Base-by-base conservation (phyloP, 2,113 vertebrate genomes). In the Numida meleagris region DNA sequence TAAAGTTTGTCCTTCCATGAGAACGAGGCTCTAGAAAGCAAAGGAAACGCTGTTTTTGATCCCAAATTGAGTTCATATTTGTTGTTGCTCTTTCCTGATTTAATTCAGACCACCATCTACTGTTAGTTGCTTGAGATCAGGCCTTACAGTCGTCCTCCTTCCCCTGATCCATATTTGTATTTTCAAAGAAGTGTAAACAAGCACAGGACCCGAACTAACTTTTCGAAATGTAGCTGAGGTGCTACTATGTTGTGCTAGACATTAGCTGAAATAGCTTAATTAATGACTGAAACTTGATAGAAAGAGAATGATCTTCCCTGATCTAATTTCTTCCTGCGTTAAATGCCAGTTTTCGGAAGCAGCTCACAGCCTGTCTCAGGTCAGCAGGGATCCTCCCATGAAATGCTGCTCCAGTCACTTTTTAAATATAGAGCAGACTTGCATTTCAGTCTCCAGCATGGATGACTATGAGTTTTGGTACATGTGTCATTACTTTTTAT, bases 1-100 rank as follows among this genome's bases (percentile, higher is more conserved):
- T 98, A 91, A 98, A 97, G 89, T 97, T 97, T 67, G 96, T 87
- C 94, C 97, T 97, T 85, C 97, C 97, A 31, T 98, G 98, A 65
- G 97, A 96, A 86, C 97, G 97, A 75, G 94, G 90, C 73, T 98
- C 98, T 98, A 42, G n/a, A 71, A 55, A 36, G 45, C 70, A 74
- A 90, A 83, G n/a, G 18, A 94, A 84, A 38, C 5, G n/a, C 14
- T 43, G 24, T 29, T 70, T 85, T 79, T 88, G 16, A 53, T 48
- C 31, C 5, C 36, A 46, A 53, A 51, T 13, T 29, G 15, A 82
- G 25, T 45, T 53, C 21, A 42, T 20, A 10, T 14, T n/a, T 7
- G 10, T 8, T 36, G 7, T 27, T 24, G 7, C 27, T 9, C 42
- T 31, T 53, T 59, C 10, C 4, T 4, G 11, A 40, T 23, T 6